These are phyloP conservation scores for Orchesella cincta DNA, from an alignment of 1,140 invertebrate species.

Conservation along the genomic window DNA sequence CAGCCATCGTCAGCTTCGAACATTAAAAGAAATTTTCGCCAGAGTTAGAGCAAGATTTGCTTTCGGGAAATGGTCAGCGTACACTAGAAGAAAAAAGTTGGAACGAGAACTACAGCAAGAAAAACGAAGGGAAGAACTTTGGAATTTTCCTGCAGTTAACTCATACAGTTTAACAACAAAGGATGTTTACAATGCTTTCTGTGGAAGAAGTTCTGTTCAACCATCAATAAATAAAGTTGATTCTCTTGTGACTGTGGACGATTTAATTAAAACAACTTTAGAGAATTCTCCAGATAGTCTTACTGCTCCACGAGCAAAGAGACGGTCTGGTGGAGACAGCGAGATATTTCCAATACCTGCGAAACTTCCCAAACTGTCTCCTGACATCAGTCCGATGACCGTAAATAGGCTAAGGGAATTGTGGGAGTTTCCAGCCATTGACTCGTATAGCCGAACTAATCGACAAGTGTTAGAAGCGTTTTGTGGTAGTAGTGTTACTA, in stretches of 20 bases:
- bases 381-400: too few relatives aligned
- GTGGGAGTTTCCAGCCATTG: conserved; percentile 3
- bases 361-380: too few relatives aligned
- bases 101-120: conserved; percentile 31
- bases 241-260: too few relatives aligned
- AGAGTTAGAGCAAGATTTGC: neutral
- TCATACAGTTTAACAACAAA: conserved; percentile 8
- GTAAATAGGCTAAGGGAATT: neutral
- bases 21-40: neutral
- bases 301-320: too few relatives aligned
- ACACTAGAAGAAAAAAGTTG: neutral
- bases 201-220: conserved; percentile 5
- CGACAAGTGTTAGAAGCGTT: conserved; percentile 19
- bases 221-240: neutral
- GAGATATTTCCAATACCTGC: too few relatives aligned
- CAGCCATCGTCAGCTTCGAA: neutral
- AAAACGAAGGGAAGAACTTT: conserved; percentile 10
- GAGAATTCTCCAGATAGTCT: too few relatives aligned
- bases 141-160: conserved; percentile 35
- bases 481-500: neutral
- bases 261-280: too few relatives aligned
- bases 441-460: neutral
- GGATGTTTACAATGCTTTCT: conserved; percentile 14
- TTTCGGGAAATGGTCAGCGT: neutral
- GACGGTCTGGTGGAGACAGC: too few relatives aligned